Conservation (phyloP, 2,113 vertebrate species). For the Ammodytes marinus region DNA sequence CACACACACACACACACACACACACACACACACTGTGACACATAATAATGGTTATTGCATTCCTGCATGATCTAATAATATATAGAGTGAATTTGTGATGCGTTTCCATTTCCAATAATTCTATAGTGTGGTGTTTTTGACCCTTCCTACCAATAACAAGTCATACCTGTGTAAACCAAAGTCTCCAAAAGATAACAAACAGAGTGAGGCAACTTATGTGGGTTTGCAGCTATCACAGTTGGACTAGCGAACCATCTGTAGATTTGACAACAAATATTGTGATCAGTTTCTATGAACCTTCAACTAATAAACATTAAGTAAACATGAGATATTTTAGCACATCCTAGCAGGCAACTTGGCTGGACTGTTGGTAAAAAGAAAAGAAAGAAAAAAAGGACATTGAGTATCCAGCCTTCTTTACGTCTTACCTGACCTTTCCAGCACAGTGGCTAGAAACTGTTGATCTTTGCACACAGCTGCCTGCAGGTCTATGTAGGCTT, state of each 20-base stretch:
- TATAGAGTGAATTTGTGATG: too few relatives aligned
- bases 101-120: too few relatives aligned
- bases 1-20: too few relatives aligned
- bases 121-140: not conserved
- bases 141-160: too few relatives aligned
- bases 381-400: not conserved
- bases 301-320: not conserved
- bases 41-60: too few relatives aligned
- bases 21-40: too few relatives aligned
- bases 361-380: not conserved
- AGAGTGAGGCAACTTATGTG: not conserved
- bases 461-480: not conserved
- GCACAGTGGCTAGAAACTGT: not conserved
- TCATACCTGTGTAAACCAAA: slow-evolving; percentile 2
- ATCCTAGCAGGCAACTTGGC: not conserved
- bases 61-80: too few relatives aligned
- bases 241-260: not conserved
- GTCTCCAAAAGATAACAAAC: not conserved
- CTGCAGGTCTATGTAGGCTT: not conserved
- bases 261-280: not conserved
- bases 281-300: too few relatives aligned
- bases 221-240: not conserved
- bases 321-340: not conserved
- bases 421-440: not conserved
- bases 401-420: not conserved